A percentile compares a stretch with the other conserved stretches of the same genome.
These are phyloP conservation scores for Venustaconcha ellipsiformis DNA, from an alignment of 1,140 invertebrate genomes.

Conservation along the genomic window DNA sequence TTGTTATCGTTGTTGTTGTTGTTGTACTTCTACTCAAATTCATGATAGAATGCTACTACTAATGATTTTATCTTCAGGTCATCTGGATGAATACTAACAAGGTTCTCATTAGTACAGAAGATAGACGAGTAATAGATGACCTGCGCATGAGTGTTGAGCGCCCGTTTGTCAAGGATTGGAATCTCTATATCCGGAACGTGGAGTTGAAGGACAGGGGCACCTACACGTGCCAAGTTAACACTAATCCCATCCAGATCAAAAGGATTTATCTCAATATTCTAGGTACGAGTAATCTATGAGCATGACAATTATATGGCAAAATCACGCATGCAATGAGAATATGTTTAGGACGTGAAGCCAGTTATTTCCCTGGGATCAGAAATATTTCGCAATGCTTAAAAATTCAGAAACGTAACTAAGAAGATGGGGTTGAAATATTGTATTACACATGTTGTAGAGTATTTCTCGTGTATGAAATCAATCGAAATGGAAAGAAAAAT, in stretches of 20 bases:
- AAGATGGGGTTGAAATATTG: no score
- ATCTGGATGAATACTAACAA: slow-evolving; percentile 60
- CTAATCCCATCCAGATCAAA: slow-evolving; percentile 41
- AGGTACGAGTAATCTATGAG: slow-evolving; percentile 16
- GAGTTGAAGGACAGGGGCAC: slow-evolving; percentile 25
- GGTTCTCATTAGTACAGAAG: slow-evolving; percentile 53
- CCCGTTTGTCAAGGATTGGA: slow-evolving; percentile 45
- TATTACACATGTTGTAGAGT: no score
- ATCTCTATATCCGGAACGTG: slow-evolving; percentile 43
- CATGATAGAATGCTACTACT: no score
- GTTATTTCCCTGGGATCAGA: no score
- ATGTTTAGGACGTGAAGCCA: no score
- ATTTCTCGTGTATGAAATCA: no score
- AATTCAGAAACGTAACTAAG: no score
- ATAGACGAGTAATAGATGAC: slow-evolving; percentile 50
- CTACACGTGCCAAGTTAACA: slow-evolving; percentile 42
- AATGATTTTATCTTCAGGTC: slow-evolving; percentile 42
- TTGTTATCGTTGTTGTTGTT: not conserved
- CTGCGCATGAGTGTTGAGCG: slow-evolving; percentile 48
- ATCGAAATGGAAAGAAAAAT: no score
- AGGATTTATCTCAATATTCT: slow-evolving; percentile 33
- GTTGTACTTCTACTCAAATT: not conserved
- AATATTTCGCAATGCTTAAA: no score
- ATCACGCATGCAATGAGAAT: no score
- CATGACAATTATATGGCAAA: no score